Evolutionary conservation across 2,888 invertebrate species (phyloP), one percentile per base, ranked within the genome.

Genomic region (Cephus nigrinus): DNA sequence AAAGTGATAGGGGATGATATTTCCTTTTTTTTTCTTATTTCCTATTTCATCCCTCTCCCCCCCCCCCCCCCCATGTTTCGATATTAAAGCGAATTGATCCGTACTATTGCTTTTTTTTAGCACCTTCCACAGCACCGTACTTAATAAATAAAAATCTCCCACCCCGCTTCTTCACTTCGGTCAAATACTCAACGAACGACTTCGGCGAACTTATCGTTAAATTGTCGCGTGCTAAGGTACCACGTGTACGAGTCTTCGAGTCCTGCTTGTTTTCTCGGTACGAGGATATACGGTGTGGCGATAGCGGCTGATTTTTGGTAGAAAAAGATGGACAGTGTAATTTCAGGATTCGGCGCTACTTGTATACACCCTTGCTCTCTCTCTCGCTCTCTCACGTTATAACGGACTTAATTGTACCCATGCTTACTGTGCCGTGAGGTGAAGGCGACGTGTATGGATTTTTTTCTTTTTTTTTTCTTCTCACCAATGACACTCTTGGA

Each of bases 181-280:
- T 40, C 15, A 5, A 5, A 40, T 40, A 40, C 5, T 23, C 15
- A 9, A 23, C 5, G 86, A 82, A 86, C 85, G 86, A 80, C 87
- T 88, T 86, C 87, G 82, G 79, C 85, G 85, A 86, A 88, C 83
- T 83, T 86, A 86, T 83, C 86, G 84, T 85, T 87, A 88, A 86
- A 86, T 55, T 80, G 83, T 83, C 80, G 80, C 82, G 83, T 82
- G 82, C 80, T 55, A 9, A 55, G 9, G 23, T 55, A 55, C 23
- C 55, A 5, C 55, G 23, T 9, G 55, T 55, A 55, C 23, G 55
- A 23, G 9, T 55, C 55, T 0, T 9, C 55, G 9, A 9, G 55
- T 23, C 9, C 9, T 9, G 9, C 23, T 55, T 55, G 23, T 55
- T 55, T 55, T 23, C 2, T 23, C 55, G 23, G 9, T 55, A 55